Percentiles rank a stretch among this genome's conserved stretches.
phyloP scores from a whole-genome alignment of 2,888 invertebrate species.

The Pasiphila rectangulata region DNA sequence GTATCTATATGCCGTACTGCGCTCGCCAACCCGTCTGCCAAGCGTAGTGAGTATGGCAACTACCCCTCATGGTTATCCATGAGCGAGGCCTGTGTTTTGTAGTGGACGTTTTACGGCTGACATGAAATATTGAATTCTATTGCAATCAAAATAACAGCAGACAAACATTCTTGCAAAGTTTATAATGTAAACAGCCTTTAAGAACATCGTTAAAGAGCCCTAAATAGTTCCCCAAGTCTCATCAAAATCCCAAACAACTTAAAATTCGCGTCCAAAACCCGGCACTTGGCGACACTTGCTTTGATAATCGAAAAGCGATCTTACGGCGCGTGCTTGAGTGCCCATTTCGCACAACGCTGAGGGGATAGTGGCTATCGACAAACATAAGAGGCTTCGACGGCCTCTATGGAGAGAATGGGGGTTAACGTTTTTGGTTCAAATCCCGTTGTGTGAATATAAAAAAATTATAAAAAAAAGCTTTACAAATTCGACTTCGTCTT shows the following conservation, averaged over 20 bases:
- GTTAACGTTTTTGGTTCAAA: neutral
- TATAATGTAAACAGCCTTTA: neutral
- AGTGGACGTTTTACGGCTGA: too few species aligned
- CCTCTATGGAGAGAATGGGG: neutral
- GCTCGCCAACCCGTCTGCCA: too few species aligned
- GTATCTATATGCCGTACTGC: too few species aligned
- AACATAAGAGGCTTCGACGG: neutral
- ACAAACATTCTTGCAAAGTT: neutral
- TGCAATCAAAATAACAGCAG: too few species aligned
- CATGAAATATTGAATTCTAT: too few species aligned
- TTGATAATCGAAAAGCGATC: slow-evolving; percentile 31
- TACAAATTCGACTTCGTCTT: too few species aligned
- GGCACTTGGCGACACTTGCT: slow-evolving; percentile 19
- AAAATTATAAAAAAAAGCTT: too few species aligned
- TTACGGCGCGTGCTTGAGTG: slow-evolving; percentile 29
- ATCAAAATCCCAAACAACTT: slow-evolving; percentile 15
- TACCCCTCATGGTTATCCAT: too few species aligned
- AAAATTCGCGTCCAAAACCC: slow-evolving; percentile 8
- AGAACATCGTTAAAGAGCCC: neutral
- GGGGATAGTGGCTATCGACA: slow-evolving; percentile 19
- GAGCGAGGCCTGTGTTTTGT: too few species aligned
- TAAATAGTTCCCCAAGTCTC: neutral
- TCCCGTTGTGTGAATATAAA: too few species aligned
- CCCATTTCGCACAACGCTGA: slow-evolving; percentile 15
- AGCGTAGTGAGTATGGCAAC: too few species aligned